These are phyloP conservation scores for Hirtodrosophila duncani DNA, from an alignment of 2,888 invertebrate genomes.

Conservation along the genomic window DNA sequence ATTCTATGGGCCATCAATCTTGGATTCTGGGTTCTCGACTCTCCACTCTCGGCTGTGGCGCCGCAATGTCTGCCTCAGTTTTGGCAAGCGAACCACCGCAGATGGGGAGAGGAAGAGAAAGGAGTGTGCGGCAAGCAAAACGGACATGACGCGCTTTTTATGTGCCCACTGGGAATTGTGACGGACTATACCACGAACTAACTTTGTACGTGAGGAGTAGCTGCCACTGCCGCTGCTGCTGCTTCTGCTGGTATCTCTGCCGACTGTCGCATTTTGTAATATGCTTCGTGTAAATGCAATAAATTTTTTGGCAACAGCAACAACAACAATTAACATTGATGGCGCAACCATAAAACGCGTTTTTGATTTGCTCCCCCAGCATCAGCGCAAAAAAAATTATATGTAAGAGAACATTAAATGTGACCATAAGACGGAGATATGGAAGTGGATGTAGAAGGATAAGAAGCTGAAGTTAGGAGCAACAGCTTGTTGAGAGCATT, in stretches of 20 bases:
- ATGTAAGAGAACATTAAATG: conserved; percentile 63
- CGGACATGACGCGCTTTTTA: conserved; percentile 68
- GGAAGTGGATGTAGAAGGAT: conserved; percentile 2
- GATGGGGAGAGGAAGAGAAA: conserved; percentile 2
- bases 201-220: too few relatives aligned
- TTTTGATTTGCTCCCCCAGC: conserved; percentile 55
- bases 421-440: conserved; percentile 17
- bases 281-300: conserved; percentile 70
- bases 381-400: conserved; percentile 44
- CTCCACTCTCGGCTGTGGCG: conserved; percentile 40
- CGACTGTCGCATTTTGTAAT: conserved; percentile 60
- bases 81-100: conserved; percentile 40
- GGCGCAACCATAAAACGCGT: conserved; percentile 60
- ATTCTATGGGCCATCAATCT: conserved; percentile 71
- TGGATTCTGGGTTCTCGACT: conserved; percentile 11
- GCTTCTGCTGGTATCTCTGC: too few relatives aligned
- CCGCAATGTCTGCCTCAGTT: conserved; percentile 64
- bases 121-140: conserved; percentile 6
- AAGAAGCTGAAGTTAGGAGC: conserved; percentile 7
- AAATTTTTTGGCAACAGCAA: conserved; percentile 44
- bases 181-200: too few relatives aligned
- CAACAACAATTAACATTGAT: conserved; percentile 15
- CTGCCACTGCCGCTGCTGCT: too few relatives aligned
- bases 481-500: conserved; percentile 33
- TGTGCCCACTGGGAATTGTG: conserved; percentile 60